A percentile compares a stretch with the other conserved stretches of the same genome.
Evolutionary conservation across 2,797 vertebrate genomes (phyloP).

Genomic region (Danionella dracula): DNA sequence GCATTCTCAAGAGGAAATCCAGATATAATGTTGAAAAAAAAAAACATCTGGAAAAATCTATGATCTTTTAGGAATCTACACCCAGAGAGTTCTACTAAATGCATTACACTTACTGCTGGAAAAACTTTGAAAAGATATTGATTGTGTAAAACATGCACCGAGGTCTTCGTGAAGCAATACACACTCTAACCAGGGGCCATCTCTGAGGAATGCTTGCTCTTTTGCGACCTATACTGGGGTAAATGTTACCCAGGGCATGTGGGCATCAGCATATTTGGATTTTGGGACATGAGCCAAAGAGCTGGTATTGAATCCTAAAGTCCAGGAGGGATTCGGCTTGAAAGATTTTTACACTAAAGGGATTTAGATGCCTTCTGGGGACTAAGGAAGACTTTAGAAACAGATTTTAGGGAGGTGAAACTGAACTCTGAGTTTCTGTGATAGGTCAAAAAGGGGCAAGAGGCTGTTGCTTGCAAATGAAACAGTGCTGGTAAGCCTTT

Average conservation of each 20-base stretch:
- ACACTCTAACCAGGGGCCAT: conserved; percentile 1
- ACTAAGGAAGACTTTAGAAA: conserved; percentile 49
- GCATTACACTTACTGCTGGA: neutral
- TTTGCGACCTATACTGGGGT: conserved; percentile 71
- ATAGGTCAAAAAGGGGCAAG: conserved; percentile 18
- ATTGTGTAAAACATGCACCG: conserved; percentile 12
- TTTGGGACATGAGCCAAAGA: conserved; percentile 31
- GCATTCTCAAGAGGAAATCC: too few relatives aligned
- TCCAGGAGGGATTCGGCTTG: conserved; percentile 18
- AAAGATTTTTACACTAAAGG: neutral
- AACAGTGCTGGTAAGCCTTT: too few relatives aligned
- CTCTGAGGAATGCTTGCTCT: conserved; percentile 69
- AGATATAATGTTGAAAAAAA: too few relatives aligned
- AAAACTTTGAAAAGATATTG: conserved; percentile 5
- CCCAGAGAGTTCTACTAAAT: neutral
- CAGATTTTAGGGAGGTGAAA: conserved; percentile 9
- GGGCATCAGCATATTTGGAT: conserved; percentile 48
- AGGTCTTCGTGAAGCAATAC: conserved; percentile 17
- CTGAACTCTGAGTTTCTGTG: neutral
- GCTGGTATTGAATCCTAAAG: conserved; percentile 20
- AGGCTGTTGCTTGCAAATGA: neutral
- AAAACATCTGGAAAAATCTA: too few relatives aligned
- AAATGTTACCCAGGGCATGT: conserved; percentile 64
- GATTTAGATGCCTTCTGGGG: conserved; percentile 31
- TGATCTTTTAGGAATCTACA: too few relatives aligned